Conservation (phyloP, 1,140 invertebrate genomes). For the Drosophila hydei region DNA sequence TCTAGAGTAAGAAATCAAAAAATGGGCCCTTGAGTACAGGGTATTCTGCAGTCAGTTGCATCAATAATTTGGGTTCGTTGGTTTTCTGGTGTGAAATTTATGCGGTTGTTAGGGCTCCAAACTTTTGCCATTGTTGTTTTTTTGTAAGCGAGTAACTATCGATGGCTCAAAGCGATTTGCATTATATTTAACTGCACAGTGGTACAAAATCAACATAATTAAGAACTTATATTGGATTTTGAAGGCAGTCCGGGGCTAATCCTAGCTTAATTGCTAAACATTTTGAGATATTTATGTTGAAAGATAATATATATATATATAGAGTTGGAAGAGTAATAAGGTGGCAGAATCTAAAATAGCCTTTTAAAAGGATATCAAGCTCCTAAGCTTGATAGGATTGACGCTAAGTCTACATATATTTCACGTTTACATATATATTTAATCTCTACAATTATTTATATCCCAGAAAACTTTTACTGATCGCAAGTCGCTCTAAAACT, state of each 20-base stretch:
- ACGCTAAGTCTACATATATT: too few species aligned
- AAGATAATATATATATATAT: too few species aligned
- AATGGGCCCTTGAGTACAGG: not conserved
- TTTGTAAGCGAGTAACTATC: constrained; percentile 42
- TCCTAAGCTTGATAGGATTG: too few species aligned
- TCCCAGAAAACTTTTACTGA: constrained; percentile 1
- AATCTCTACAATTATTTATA: not conserved
- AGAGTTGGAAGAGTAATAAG: too few species aligned
- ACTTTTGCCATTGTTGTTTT: constrained; percentile 28
- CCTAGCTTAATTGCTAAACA: too few species aligned
- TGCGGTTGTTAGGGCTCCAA: constrained; percentile 72
- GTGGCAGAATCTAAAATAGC: too few species aligned
- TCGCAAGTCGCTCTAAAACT: constrained; percentile 42
- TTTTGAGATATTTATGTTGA: too few species aligned
- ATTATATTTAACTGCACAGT: constrained; percentile 47
- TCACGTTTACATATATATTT: too few species aligned
- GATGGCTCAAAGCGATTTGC: constrained; percentile 47
- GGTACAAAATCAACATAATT: not conserved
- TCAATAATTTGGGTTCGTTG: not conserved
- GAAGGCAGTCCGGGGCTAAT: too few species aligned
- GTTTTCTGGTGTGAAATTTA: constrained; percentile 72
- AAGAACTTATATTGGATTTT: too few species aligned
- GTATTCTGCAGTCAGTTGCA: not conserved
- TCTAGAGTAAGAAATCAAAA: too few species aligned
- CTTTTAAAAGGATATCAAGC: too few species aligned